Conservation (phyloP, 2,113 vertebrate genomes). For the Meleagris gallopavo region DNA sequence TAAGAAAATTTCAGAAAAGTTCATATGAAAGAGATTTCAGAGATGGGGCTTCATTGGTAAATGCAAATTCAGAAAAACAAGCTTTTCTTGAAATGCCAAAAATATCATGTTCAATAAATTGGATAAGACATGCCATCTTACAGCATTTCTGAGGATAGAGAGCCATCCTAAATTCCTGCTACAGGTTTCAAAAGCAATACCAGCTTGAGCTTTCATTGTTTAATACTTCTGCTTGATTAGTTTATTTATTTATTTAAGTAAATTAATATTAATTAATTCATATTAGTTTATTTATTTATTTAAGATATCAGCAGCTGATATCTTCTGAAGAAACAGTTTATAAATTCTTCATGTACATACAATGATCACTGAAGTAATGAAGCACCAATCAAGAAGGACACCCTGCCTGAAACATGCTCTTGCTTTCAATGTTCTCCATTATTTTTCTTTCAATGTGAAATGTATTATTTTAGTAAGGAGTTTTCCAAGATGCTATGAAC, state of each 20-base stretch:
- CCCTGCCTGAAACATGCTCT: neutral
- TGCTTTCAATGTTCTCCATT: neutral
- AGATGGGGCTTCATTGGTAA: neutral
- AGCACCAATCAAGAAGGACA: neutral
- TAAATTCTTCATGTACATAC: neutral
- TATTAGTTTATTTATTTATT: neutral
- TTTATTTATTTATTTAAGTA: neutral
- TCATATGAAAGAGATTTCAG: neutral
- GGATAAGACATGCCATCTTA: neutral
- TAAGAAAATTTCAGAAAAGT: neutral
- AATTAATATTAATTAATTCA: no score
- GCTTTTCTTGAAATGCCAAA: neutral
- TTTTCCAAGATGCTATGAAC: neutral
- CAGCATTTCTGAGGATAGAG: neutral
- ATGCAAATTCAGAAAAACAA: neutral
- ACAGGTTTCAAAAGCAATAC: rapidly evolving
- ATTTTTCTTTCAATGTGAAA: neutral
- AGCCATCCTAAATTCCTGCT: neutral
- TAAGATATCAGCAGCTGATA: rapidly evolving
- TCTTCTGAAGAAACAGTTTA: neutral
- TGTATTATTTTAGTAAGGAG: rapidly evolving
- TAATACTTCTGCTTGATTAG: neutral
- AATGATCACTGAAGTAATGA: neutral
- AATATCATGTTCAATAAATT: neutral
- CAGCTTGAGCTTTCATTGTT: neutral